Evolutionary conservation across 64 coral and sea anemone genomes (phyloP), one percentile per base, ranked within the genome.

Genomic region (Montipora sp.): DNA sequence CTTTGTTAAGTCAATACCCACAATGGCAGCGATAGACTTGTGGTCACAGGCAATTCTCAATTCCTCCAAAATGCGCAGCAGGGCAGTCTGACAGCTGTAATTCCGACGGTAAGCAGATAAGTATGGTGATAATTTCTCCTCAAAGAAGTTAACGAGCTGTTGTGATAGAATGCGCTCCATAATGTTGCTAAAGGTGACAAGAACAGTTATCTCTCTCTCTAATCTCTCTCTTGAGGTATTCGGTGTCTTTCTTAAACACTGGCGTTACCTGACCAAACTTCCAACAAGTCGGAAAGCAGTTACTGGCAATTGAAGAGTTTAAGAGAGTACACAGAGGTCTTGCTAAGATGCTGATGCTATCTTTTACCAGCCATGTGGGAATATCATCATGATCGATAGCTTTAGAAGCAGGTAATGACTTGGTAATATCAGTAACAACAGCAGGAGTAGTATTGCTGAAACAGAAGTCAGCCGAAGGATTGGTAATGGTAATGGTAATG

Each of bases 301-400:
- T 72, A 21, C 12, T 44, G 53, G 85, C 45, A 75, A 75, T 88
- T n/a, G 85, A 74, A 75, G 68, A 86, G 27, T 86, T 77, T 7
- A 88, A 88, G 47, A 57, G 43, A 61, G n/a, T 27, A 27, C 27
- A 27, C 27, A 27, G 27, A 27, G 27, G 27, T 27, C 27, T 27
- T 27, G 27, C 27, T 27, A 88, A 51, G 19, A 88, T 68, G 74
- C 69, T 75, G 53, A 88, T 88, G 74, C 85, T 22, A 88, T 88
- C 69, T 69, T 88, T 88, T 51, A 88, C 20, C 18, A 88, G 85
- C 36, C 85, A 0, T 75, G 74, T 51, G 48, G 69, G 85, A n/a
- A 88, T 53, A 77, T 88, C 45, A 51, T 88, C 85, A 75, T 75
- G 50, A 20, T 49, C 85, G 23, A 75, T 74, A 14, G 69, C 85